phyloP scores from a whole-genome alignment of 2,113 vertebrate species.

The Lasiurus cinereus region DNA sequence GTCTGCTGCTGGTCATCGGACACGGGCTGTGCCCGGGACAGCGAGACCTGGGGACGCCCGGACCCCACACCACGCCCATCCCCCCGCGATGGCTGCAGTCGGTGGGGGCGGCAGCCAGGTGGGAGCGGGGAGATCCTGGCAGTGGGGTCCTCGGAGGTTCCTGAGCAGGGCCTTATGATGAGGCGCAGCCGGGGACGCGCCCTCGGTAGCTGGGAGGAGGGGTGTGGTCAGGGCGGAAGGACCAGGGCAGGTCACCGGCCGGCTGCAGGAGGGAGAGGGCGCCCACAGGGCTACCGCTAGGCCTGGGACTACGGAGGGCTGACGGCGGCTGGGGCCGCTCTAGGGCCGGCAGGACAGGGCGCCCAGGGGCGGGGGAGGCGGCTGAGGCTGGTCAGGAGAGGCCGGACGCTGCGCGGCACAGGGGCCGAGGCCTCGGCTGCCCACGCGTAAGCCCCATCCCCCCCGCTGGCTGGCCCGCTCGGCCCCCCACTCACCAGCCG shows the following conservation, averaged over 20 bases:
- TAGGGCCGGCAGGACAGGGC: background rate
- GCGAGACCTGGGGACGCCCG: background rate
- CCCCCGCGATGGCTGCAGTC: no score
- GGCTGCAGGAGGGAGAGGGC: background rate
- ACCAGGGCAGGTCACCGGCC: background rate
- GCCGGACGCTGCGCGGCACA: background rate
- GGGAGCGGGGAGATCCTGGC: background rate
- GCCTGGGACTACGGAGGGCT: background rate
- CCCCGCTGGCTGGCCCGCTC: background rate
- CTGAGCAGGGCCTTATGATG: background rate
- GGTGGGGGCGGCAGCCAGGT: background rate
- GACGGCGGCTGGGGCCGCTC: background rate
- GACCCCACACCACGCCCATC: background rate
- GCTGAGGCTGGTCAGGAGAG: background rate
- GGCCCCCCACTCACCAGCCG: slow-evolving; percentile 77
- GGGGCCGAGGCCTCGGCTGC: background rate
- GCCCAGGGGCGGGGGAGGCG: background rate
- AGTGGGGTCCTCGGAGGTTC: background rate
- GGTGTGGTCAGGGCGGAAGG: background rate
- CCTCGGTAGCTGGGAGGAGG: background rate
- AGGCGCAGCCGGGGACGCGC: background rate
- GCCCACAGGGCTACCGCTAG: background rate
- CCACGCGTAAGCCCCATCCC: background rate
- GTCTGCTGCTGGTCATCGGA: background rate
- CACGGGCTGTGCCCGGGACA: background rate